Conservation (phyloP, 1,140 invertebrate genomes). For the Parasteatoda tepidariorum region DNA sequence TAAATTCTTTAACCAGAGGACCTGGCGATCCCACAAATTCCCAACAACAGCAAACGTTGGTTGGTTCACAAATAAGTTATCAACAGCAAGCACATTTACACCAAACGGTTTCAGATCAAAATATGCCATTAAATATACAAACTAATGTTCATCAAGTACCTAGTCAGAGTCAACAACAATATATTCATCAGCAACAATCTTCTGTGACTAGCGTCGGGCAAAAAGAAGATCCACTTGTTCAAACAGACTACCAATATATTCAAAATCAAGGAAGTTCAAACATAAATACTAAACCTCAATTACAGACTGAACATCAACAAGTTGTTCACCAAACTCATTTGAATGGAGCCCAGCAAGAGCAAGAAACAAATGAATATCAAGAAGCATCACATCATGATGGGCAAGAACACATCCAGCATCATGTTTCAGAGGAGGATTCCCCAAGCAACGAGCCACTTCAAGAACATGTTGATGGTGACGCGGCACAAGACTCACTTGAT, state of each 20-base stretch:
- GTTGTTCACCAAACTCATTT: background rate
- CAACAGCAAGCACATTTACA: background rate
- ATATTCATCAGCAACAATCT: conserved; percentile 1
- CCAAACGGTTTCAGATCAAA: background rate
- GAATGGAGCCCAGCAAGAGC: background rate
- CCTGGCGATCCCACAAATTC: no score
- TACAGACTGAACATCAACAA: background rate
- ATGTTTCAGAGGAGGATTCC: background rate
- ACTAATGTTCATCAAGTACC: background rate
- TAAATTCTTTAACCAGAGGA: no score
- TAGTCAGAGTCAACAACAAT: background rate
- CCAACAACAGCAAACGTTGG: no score
- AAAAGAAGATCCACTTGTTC: no score
- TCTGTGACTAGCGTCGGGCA: no score
- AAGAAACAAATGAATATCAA: background rate
- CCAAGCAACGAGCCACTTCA: background rate
- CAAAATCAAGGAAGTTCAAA: conserved; percentile 1
- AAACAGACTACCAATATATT: background rate
- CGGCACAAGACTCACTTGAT: background rate
- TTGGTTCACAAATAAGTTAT: no score
- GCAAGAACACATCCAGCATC: background rate
- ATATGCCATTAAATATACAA: background rate
- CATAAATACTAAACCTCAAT: background rate
- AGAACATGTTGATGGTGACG: background rate
- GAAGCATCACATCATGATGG: background rate